phyloP scores from a whole-genome alignment of 2,888 invertebrate genomes.

The Philopedon plagiatum region DNA sequence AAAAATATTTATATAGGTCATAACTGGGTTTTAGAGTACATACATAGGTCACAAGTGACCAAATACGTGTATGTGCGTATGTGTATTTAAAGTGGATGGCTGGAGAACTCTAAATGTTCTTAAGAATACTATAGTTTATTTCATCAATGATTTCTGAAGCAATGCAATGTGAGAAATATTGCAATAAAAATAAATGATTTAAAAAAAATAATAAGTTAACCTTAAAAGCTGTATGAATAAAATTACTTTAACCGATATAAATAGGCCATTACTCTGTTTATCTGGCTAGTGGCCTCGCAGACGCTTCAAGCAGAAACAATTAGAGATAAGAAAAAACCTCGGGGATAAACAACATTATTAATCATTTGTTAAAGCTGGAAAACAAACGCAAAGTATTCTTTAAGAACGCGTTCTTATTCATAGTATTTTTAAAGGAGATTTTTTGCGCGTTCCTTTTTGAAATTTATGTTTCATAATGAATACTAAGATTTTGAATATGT shows the following conservation, averaged over 20 bases:
- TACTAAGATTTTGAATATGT: no score
- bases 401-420: neutral
- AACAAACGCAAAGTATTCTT: neutral
- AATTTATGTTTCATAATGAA: neutral
- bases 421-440: neutral
- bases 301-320: constrained; percentile 1
- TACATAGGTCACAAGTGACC: no score
- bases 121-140: no score
- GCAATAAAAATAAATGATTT: neutral
- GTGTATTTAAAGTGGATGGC: no score
- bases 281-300: neutral
- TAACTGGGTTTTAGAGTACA: no score
- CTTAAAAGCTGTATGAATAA: neutral
- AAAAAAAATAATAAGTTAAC: neutral
- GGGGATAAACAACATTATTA: constrained; percentile 13
- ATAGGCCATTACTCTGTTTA: constrained; percentile 2
- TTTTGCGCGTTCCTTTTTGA: neutral
- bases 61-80: no score
- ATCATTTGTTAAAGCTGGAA: neutral
- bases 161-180: no score
- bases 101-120: no score
- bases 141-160: no score
- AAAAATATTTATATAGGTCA: no score
- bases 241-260: constrained; percentile 1
- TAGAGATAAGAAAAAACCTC: neutral